These are phyloP conservation scores for Ormyrus rosae DNA, from an alignment of 2,888 invertebrate species.

Conservation along the genomic window DNA sequence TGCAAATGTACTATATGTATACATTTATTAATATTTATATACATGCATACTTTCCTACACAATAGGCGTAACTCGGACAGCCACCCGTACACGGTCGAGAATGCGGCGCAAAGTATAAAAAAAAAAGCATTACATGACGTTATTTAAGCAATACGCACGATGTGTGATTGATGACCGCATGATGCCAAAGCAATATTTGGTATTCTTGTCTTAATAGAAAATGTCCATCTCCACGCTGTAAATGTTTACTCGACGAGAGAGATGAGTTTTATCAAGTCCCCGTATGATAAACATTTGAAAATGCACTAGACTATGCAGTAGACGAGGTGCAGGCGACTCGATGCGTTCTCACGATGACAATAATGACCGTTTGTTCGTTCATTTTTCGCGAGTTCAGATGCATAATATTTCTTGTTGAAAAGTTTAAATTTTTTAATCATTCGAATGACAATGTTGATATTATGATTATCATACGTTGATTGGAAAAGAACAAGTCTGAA, in stretches of 20 bases:
- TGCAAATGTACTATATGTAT: constrained; percentile 49
- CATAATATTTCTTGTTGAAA: background rate
- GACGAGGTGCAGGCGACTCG: constrained; percentile 64
- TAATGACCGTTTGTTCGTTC: constrained; percentile 71
- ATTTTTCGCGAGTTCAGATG: constrained; percentile 31
- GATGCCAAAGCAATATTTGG: too few species aligned
- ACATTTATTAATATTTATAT: constrained; percentile 47
- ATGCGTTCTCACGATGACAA: constrained; percentile 71
- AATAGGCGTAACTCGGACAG: background rate
- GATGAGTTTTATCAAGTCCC: constrained; percentile 43
- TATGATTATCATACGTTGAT: background rate
- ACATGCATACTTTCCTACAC: constrained; percentile 30
- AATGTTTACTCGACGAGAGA: constrained; percentile 12
- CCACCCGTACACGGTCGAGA: background rate
- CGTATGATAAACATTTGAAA: constrained; percentile 17
- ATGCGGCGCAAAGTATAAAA: too few species aligned
- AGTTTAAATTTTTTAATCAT: constrained; percentile 23
- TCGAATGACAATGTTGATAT: background rate
- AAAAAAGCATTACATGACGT: too few species aligned
- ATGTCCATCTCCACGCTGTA: too few species aligned
- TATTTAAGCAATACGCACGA: too few species aligned
- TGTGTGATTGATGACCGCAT: too few species aligned
- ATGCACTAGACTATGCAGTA: constrained; percentile 33
- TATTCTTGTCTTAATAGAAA: too few species aligned
- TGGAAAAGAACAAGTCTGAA: too few species aligned